Base-by-base conservation (phyloP, 1,140 invertebrate species). In the Callitettix versicolor region DNA sequence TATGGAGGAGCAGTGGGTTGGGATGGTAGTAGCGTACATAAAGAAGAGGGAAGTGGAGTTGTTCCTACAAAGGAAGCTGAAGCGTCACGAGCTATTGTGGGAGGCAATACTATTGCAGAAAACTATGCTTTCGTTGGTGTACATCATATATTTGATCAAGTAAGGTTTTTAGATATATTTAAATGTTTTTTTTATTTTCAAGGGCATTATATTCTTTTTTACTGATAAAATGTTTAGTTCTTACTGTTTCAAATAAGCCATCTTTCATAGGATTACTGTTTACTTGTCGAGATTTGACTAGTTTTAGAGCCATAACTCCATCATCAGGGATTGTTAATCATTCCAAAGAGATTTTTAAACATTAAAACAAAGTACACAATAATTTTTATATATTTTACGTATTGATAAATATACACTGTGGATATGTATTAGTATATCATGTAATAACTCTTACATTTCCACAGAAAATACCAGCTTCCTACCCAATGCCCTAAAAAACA, bases 121-220 rank as follows among this genome's bases (percentile, higher is more conserved):
- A 88, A 86, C 65, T 91, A 90, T 78, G 84, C 86, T 1, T 91
- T 89, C 69, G 79, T 82, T 58, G 88, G 86, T 36, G 85, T 92
- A 52, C 85, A 91, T 69, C 85, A 91, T 67, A 86, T 91, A 57
- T 91, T 90, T 76, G 88, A 92, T 73, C 79, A 81, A 70, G 79
- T 81, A 69, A 48, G 22, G n/a, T n/a, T 50, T 24, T 22, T 15
- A 17, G 18, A 20, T 49, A 47, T 17, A 49, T 38, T 4, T 7
- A 47, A 49, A 12, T 9, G 9, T 38, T 24, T 51, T 11, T 14
- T 55, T 43, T 38, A 30, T 46, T 22, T 38, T 52, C n/a, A 11
- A 11, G n/a, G 12, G 7, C 47, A 14, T 22, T 26, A 11, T 24
- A 33, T 24, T 52, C 20, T 6, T 15, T 52, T 40, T 42, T 41